Evolutionary conservation across 2,113 vertebrate genomes (phyloP).

Genomic region (Eubucco bourcierii): DNA sequence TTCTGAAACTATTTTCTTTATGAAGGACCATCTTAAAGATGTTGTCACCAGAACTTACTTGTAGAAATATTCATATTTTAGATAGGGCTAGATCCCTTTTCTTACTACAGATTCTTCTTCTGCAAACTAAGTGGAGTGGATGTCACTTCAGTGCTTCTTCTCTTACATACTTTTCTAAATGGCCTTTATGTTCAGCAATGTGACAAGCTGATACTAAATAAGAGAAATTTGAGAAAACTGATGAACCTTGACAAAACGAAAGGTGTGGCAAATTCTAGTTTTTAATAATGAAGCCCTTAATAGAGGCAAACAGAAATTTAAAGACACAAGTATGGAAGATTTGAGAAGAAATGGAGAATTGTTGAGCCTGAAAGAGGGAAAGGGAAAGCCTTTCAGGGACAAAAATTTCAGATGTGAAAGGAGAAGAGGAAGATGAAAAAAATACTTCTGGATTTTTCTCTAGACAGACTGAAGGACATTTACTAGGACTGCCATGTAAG

Average conservation of each 20-base stretch:
- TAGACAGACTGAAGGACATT: background rate
- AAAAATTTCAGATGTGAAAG: background rate
- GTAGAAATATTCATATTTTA: background rate
- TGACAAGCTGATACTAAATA: background rate
- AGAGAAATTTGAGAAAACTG: background rate
- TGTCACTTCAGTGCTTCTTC: background rate
- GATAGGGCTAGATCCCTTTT: background rate
- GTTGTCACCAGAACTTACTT: background rate
- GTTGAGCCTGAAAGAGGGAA: background rate
- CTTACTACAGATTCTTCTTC: background rate
- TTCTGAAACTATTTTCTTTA: background rate
- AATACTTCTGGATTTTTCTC: background rate
- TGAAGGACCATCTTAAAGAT: background rate
- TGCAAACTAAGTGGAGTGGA: background rate
- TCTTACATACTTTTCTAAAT: background rate
- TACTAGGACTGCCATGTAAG: background rate
- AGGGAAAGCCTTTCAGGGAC: background rate
- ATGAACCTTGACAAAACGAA: background rate
- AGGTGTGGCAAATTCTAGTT: background rate
- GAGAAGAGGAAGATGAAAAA: background rate
- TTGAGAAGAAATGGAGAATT: background rate
- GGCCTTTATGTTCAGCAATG: background rate
- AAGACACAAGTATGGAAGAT: background rate
- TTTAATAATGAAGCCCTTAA: background rate
- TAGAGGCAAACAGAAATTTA: background rate